A percentile compares a stretch with the other conserved stretches of the same genome.
These are phyloP conservation scores for Zelleria hepariella DNA, from an alignment of 2,888 invertebrate genomes.

Conservation along the genomic window DNA sequence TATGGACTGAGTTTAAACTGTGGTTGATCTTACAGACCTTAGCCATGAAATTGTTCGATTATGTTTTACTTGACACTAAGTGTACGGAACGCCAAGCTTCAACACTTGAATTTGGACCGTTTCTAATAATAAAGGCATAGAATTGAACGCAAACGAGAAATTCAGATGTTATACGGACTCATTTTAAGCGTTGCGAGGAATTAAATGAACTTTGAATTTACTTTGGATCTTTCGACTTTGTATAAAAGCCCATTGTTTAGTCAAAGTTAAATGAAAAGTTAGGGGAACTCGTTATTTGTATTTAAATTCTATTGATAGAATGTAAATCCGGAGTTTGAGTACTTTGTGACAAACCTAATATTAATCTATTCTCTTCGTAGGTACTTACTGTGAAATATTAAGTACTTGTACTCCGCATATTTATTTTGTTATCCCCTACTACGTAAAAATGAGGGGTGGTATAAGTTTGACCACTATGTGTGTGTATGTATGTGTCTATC, in stretches of 20 bases:
- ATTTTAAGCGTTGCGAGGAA: neutral
- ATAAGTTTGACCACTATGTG: too few relatives aligned
- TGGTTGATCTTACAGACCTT: too few relatives aligned
- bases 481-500: too few relatives aligned
- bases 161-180: too few relatives aligned
- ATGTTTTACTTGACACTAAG: too few relatives aligned
- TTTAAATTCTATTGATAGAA: neutral
- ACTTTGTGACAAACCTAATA: neutral
- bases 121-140: neutral
- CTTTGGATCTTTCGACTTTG: neutral
- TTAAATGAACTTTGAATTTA: neutral
- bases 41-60: too few relatives aligned
- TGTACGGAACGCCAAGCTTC: neutral
- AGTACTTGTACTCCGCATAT: neutral
- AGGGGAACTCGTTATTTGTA: neutral
- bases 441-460: too few relatives aligned
- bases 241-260: neutral
- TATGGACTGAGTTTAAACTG: too few relatives aligned
- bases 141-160: too few relatives aligned
- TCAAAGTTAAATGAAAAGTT: neutral
- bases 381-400: neutral
- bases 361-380: too few relatives aligned
- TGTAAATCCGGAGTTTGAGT: neutral
- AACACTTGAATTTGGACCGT: neutral
- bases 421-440: too few relatives aligned